phyloP scores from a whole-genome alignment of 2,113 vertebrate species.

The Mus spicilegus region DNA sequence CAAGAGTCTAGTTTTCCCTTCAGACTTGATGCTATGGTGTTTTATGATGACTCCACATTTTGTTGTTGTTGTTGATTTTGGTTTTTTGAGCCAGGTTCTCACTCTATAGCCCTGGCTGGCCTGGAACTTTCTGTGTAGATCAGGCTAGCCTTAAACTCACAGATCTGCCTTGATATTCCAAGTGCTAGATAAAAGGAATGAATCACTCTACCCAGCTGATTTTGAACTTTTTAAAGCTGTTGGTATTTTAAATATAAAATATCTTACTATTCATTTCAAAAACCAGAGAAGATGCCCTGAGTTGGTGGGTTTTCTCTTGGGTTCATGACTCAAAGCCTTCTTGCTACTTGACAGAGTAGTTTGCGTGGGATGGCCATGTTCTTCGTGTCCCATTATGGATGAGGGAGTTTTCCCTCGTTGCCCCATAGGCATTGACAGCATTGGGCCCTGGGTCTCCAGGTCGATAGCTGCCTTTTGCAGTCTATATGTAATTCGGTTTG shows the following conservation, averaged over 20 bases:
- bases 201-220: no score
- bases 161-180: not conserved
- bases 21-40: not conserved
- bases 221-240: not conserved
- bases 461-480: not conserved
- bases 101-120: not conserved
- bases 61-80: no score
- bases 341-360: slow-evolving; percentile 14
- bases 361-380: not conserved
- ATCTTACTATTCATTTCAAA: not conserved
- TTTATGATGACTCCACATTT: not conserved
- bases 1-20: not conserved
- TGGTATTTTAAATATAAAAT: slow-evolving; percentile 15
- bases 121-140: not conserved
- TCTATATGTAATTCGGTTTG: slow-evolving; percentile 6
- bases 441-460: not conserved
- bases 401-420: not conserved
- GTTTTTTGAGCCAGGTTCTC: not conserved
- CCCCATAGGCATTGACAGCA: not conserved
- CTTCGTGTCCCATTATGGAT: not conserved
- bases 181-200: not conserved
- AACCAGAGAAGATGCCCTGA: not conserved
- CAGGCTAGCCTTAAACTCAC: not conserved
- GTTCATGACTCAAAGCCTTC: not conserved
- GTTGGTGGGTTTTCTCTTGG: not conserved